phyloP scores from a whole-genome alignment of 2,797 vertebrate genomes.

The Scomberomorus guttatus region DNA sequence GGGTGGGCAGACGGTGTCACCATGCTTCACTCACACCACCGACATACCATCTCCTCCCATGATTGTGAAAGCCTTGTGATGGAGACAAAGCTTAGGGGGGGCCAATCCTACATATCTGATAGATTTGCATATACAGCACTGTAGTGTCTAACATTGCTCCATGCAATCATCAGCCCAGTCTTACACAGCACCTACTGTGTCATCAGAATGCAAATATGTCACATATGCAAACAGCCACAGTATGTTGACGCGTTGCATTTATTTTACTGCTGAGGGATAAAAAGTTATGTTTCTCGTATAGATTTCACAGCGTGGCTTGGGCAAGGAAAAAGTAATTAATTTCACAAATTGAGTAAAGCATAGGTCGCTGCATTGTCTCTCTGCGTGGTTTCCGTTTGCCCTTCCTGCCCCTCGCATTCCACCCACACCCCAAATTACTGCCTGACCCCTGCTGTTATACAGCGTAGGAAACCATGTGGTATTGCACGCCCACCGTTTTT shows the following conservation, averaged over 20 bases:
- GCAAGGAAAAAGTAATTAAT: conserved; percentile 51
- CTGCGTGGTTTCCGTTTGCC: conserved; percentile 61
- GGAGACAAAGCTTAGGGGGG: conserved; percentile 30
- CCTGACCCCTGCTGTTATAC: conserved; percentile 62
- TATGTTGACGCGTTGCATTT: conserved; percentile 22
- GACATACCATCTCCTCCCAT: conserved; percentile 31
- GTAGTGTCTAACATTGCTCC: conserved; percentile 20
- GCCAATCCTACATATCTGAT: conserved; percentile 34
- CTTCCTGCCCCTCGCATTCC: conserved; percentile 64
- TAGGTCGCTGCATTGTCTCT: conserved; percentile 49
- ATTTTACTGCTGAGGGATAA: conserved; percentile 22
- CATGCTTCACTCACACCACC: conserved; percentile 43
- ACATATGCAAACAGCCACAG: conserved; percentile 10
- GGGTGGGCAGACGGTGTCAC: conserved; percentile 33
- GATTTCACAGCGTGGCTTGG: conserved; percentile 29
- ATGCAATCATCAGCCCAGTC: conserved; percentile 48
- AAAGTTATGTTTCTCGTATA: conserved; percentile 17
- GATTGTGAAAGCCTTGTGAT: conserved; percentile 43
- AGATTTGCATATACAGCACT: conserved; percentile 64
- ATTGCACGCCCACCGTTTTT: conserved; percentile 58
- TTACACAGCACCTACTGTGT: conserved; percentile 34
- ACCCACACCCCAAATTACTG: conserved; percentile 71
- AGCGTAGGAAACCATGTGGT: conserved; percentile 61
- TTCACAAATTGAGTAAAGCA: conserved; percentile 50
- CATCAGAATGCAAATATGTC: conserved; percentile 63